Conservation (phyloP, 2,797 vertebrate species). For the Graptemys geographica region DNA sequence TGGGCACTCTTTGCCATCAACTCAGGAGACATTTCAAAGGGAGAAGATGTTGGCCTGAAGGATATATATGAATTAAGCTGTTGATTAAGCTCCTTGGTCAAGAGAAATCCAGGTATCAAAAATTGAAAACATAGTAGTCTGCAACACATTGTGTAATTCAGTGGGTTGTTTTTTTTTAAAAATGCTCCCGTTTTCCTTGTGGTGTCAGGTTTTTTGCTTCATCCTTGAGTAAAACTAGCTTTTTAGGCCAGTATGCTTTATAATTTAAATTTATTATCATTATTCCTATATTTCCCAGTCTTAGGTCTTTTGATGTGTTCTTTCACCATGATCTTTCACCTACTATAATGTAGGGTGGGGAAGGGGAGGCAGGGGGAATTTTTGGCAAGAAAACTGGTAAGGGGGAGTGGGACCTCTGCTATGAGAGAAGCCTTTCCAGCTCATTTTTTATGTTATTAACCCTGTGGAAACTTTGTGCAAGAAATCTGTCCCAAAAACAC, state of each 20-base stretch:
- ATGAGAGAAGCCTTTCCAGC: not conserved
- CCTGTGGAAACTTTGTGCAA: not conserved
- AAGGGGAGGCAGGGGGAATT: not conserved
- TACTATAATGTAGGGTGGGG: not conserved
- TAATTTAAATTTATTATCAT: not conserved
- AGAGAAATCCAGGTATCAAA: not conserved
- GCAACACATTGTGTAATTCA: rapidly evolving
- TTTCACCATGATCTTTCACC: not conserved
- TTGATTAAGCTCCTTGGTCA: not conserved
- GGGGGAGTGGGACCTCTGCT: rapidly evolving
- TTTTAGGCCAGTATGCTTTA: not conserved
- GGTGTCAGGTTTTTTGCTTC: not conserved
- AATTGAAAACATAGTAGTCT: not conserved
- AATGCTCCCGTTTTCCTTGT: not conserved
- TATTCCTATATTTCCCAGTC: not conserved
- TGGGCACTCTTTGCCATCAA: not conserved
- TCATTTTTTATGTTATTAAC: not conserved
- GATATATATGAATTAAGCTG: not conserved
- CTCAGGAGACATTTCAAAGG: not conserved
- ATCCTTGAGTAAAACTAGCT: not conserved
- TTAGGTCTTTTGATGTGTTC: rapidly evolving
- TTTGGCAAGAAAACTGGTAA: not conserved
- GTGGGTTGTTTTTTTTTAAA: not conserved
- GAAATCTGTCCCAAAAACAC: rapidly evolving
- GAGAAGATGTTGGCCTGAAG: not conserved